A percentile compares a stretch with the other conserved stretches of the same genome.
Evolutionary conservation across 2,797 vertebrate genomes (phyloP).

Genomic region (Arnoldichthys spilopterus): DNA sequence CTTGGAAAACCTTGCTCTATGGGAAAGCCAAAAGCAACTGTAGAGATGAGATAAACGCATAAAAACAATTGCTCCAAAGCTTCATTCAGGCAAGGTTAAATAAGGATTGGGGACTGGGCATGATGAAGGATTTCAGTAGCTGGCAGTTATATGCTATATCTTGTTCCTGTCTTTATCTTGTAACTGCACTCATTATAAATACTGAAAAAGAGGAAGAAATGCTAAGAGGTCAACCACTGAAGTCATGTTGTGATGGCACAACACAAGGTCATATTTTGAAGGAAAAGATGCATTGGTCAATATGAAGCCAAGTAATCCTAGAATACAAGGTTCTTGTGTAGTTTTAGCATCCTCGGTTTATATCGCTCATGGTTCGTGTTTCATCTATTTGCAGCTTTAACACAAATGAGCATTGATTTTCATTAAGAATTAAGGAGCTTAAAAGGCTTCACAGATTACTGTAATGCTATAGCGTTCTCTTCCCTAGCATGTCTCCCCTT

Average conservation of each 20-base stretch:
- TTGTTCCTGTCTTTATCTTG: slow-evolving; percentile 14
- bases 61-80: background rate
- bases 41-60: background rate
- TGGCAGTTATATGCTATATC: slow-evolving; percentile 32
- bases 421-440: slow-evolving; percentile 55
- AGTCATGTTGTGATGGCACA: slow-evolving; percentile 17
- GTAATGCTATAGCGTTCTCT: slow-evolving; percentile 40
- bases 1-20: background rate
- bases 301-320: slow-evolving; percentile 29
- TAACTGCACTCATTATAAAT: slow-evolving; percentile 24
- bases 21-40: background rate
- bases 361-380: slow-evolving; percentile 47
- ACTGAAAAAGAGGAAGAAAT: background rate
- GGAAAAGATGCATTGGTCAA: slow-evolving; percentile 20
- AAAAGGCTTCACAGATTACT: slow-evolving; percentile 51
- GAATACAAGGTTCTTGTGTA: slow-evolving; percentile 26
- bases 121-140: slow-evolving; percentile 37
- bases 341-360: slow-evolving; percentile 36
- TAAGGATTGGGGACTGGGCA: slow-evolving; percentile 19
- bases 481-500: slow-evolving; percentile 22
- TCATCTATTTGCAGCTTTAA: slow-evolving; percentile 48
- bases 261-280: slow-evolving; percentile 24
- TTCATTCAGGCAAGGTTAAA: background rate
- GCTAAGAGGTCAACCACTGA: slow-evolving; percentile 7
- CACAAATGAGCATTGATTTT: slow-evolving; percentile 53